Conservation (phyloP, 2,113 vertebrate genomes). For the Thymallus thymallus region DNA sequence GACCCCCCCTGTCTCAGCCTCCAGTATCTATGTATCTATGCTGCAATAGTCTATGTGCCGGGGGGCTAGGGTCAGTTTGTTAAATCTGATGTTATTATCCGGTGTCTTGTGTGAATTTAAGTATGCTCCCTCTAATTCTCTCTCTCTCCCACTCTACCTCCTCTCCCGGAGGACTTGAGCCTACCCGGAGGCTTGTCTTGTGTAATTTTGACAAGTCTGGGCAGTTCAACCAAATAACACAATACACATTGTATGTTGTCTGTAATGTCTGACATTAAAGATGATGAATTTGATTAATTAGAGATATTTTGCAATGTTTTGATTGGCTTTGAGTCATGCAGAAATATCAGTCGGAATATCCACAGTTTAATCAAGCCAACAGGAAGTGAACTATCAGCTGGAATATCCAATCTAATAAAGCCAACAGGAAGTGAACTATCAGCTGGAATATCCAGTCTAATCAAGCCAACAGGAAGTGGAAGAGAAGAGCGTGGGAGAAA, state of each 20-base stretch:
- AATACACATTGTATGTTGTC: conserved; percentile 19
- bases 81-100: too few species aligned
- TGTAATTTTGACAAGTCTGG: conserved; percentile 36
- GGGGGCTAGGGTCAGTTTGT: too few species aligned
- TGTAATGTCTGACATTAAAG: background rate
- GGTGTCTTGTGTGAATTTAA: too few species aligned
- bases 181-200: too few species aligned
- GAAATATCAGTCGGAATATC: conserved; percentile 1
- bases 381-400: conserved; percentile 6
- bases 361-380: conserved; percentile 17
- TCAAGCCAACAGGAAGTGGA: background rate
- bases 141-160: too few species aligned
- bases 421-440: conserved; percentile 1
- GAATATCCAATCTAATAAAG: conserved; percentile 17
- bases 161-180: too few species aligned
- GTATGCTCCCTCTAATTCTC: too few species aligned
- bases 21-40: too few species aligned
- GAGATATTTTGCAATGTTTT: conserved; percentile 14
- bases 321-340: conserved; percentile 27
- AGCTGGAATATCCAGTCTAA: conserved; percentile 21
- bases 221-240: conserved; percentile 34
- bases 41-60: too few species aligned
- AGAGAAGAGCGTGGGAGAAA: too few species aligned
- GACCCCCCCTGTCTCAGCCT: too few species aligned
- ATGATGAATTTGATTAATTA: too few species aligned